A percentile compares a stretch with the other conserved stretches of the same genome.
These are phyloP conservation scores for Perca flavescens DNA, from an alignment of 2,113 vertebrate genomes.

Conservation along the genomic window DNA sequence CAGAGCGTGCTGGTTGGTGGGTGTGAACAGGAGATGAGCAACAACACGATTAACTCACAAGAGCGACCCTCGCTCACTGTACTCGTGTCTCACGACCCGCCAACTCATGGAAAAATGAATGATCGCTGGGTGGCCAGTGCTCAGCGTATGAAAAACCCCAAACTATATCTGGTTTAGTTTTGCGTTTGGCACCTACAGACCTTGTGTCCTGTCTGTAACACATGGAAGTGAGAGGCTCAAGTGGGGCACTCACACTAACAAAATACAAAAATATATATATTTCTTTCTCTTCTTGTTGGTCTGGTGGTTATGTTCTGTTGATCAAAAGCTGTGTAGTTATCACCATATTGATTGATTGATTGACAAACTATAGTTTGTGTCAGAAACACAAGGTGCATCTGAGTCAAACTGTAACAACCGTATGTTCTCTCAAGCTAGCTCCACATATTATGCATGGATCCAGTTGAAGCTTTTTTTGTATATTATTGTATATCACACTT, in stretches of 20 bases:
- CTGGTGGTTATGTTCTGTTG: conserved; percentile 1
- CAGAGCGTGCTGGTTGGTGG: background rate
- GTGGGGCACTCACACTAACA: background rate
- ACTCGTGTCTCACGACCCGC: conserved; percentile 6
- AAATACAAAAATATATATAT: background rate
- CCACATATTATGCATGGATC: conserved; percentile 78
- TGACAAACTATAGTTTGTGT: conserved; percentile 36
- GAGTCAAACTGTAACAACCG: conserved; percentile 57
- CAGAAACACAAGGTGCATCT: conserved; percentile 61
- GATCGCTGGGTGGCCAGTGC: conserved; percentile 12
- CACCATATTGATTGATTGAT: conserved; percentile 10
- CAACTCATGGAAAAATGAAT: background rate
- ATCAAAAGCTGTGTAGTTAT: conserved; percentile 54
- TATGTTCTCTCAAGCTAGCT: conserved; percentile 78
- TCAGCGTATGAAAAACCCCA: conserved; percentile 1
- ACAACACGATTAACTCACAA: background rate
- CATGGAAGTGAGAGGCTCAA: background rate
- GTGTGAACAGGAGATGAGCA: background rate
- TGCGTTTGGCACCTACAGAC: conserved; percentile 13
- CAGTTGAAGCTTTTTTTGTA: conserved; percentile 77
- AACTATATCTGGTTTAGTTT: conserved; percentile 28
- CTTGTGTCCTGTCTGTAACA: conserved; percentile 7
- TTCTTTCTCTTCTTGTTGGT: conserved; percentile 19
- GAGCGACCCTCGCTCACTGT: conserved; percentile 25
- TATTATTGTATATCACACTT: conserved; percentile 77